Evolutionary conservation across 2,888 invertebrate genomes (phyloP).

Genomic region (Drosophila eohydei): DNA sequence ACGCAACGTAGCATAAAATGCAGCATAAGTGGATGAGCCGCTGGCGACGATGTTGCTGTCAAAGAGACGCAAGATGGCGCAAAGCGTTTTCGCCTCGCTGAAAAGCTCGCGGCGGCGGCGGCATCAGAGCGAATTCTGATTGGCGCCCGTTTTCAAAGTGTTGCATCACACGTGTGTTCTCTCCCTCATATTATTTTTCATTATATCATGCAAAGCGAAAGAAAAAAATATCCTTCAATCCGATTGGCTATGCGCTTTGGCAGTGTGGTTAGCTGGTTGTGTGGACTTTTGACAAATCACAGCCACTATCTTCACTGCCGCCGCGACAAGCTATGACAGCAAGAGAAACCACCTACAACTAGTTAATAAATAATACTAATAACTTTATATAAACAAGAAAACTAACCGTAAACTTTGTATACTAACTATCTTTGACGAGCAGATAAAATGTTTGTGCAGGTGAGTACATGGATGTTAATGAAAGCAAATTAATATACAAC

Average conservation of each 20-base stretch:
- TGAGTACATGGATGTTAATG: neutral
- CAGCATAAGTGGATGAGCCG: constrained; percentile 51
- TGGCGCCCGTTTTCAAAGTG: constrained; percentile 31
- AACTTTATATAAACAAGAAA: neutral
- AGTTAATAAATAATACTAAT: neutral
- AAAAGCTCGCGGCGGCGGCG: constrained; percentile 34
- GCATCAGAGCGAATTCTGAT: constrained; percentile 12
- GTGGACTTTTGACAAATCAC: constrained; percentile 87
- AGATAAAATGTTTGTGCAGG: neutral
- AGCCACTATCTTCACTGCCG: constrained; percentile 98
- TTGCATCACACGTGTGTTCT: neutral
- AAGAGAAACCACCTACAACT: neutral
- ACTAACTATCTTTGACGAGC: neutral
- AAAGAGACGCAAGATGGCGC: constrained; percentile 68
- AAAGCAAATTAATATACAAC: neutral
- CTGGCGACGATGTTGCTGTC: constrained; percentile 1
- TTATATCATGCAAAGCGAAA: constrained; percentile 9
- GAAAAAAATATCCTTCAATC: constrained; percentile 25
- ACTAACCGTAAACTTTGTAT: neutral
- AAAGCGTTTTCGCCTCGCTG: constrained; percentile 24
- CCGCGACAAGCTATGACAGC: constrained; percentile 88
- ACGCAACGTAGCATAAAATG: constrained; percentile 70
- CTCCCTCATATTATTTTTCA: constrained; percentile 11
- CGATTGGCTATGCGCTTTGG: constrained; percentile 90
- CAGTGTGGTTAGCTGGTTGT: constrained; percentile 99